Evolutionary conservation across 2,888 invertebrate genomes (phyloP), one percentile per base, ranked within the genome.

Genomic region (Chloroclysta siterata): DNA sequence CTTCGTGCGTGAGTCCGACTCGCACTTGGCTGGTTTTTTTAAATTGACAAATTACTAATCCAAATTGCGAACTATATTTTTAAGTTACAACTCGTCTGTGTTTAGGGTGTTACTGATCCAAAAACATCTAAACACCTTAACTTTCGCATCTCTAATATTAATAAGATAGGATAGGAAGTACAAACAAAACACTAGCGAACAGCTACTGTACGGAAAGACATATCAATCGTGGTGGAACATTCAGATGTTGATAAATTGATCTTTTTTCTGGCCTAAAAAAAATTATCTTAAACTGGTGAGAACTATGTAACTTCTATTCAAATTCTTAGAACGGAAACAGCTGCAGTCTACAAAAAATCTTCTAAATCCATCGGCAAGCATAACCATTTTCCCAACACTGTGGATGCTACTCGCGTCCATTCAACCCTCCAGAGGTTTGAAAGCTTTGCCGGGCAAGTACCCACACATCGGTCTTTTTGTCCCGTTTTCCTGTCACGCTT

Each of bases 401-500:
- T 62, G 50, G 70, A 72, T 75, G 75, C 75, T 65, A 56, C 70
- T 68, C 68, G 65, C 73, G 73, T 76, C 74, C 74, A 74, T 74
- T 69, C 74, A 73, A 77, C 74, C 78, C 82, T 73, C 80, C 63
- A 71, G 81, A 82, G 85, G 78, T 76, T 78, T 76, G 76, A 76
- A 74, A 74, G 68, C 72, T 66, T 73, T 77, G 72, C 77, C 77
- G 82, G 80, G 80, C 81, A 80, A 82, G 75, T 84, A 83, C 81
- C 51, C 53, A 68, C 65, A 67, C 71, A 81, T 77, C 80, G 82
- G 80, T 82, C 82, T 85, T 87, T 88, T 88, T 89, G 82, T 82
- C 76, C 80, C 76, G 79, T 83, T 88, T 87, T 87, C 84, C 86
- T 85, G 83, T 80, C 84, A 83, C 80, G 83, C 81, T 87, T 87